A percentile compares a stretch with the other conserved stretches of the same genome.
These are phyloP conservation scores for Mus minutoides DNA, from an alignment of 2,797 vertebrate species.

Conservation along the genomic window DNA sequence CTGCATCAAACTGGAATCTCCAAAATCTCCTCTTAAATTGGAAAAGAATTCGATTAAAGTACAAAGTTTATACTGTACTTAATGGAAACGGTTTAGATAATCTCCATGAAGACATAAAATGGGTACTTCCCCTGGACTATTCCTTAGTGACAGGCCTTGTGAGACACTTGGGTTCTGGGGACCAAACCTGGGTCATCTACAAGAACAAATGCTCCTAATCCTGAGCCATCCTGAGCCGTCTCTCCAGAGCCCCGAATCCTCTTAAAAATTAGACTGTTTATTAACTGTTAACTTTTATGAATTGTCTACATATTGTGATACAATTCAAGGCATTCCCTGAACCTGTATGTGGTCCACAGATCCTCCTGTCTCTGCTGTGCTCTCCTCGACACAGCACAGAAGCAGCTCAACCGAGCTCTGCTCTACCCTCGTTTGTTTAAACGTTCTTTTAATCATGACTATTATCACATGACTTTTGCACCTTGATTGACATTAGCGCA, in stretches of 20 bases:
- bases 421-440: neutral
- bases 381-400: neutral
- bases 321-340: neutral
- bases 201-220: neutral
- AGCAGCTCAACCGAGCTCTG: neutral
- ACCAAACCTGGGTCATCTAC: neutral
- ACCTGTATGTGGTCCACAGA: neutral
- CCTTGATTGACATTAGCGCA: neutral
- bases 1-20: neutral
- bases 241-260: neutral
- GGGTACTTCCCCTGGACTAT: neutral
- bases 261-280: neutral
- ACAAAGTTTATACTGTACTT: neutral
- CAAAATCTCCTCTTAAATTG: conserved; percentile 17
- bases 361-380: neutral
- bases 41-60: neutral
- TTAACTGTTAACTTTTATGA: neutral
- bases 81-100: neutral
- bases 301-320: neutral
- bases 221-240: neutral
- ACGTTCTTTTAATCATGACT: neutral
- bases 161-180: neutral
- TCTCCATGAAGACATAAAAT: conserved; percentile 25
- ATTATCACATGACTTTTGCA: neutral
- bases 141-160: neutral